phyloP scores from a whole-genome alignment of 2,113 vertebrate genomes.

The Clinocottus analis region DNA sequence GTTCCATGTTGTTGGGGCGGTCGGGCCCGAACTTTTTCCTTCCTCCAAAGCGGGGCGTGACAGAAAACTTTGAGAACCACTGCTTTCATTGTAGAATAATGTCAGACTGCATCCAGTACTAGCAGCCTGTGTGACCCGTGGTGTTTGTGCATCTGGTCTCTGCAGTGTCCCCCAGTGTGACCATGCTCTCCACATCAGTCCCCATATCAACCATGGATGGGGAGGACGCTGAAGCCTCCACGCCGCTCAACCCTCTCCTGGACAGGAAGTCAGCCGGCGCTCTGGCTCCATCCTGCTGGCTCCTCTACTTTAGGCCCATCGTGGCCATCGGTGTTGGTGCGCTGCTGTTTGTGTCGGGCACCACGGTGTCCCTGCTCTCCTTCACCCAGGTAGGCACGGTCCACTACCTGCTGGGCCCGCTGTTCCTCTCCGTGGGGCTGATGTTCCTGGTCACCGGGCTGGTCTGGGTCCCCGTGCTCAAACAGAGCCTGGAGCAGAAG shows the following conservation, averaged over 20 bases:
- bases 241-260: not conserved
- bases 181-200: not conserved
- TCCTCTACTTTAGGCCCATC: not conserved
- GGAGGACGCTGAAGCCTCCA: not conserved
- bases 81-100: too few relatives aligned
- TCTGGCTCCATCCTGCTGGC: not conserved
- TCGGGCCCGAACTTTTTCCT: too few relatives aligned
- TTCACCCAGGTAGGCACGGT: not conserved
- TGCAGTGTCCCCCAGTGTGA: not conserved
- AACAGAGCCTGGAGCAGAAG: not conserved
- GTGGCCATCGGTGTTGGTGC: not conserved
- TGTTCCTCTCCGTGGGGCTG: constrained; percentile 13
- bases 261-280: not conserved
- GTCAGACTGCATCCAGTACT: too few relatives aligned
- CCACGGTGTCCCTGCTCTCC: constrained; percentile 4
- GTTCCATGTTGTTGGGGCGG: too few relatives aligned
- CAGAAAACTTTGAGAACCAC: too few relatives aligned
- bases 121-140: not conserved
- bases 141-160: not conserved
- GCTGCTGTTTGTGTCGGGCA: constrained; percentile 2
- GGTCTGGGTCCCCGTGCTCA: constrained; percentile 21
- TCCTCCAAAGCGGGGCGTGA: too few relatives aligned
- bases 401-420: not conserved
- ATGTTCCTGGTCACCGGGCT: constrained; percentile 16
- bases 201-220: not conserved